A percentile compares a stretch with the other conserved stretches of the same genome.
Evolutionary conservation across 2,797 vertebrate genomes (phyloP).

Genomic region (Carcharodon carcharias): DNA sequence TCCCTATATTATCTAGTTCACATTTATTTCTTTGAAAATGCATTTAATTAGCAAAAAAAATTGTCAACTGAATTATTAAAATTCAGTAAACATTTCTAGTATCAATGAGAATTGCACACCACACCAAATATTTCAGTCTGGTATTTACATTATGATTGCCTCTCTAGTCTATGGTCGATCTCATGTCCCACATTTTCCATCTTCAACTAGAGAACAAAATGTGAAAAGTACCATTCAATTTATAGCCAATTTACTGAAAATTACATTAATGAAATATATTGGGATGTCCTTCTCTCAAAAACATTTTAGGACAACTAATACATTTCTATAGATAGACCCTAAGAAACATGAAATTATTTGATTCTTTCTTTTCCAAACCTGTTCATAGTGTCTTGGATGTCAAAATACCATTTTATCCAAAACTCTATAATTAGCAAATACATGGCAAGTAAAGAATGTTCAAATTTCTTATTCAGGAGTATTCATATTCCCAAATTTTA

Average conservation of each 20-base stretch:
- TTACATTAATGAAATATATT: background rate
- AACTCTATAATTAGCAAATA: background rate
- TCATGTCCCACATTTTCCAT: background rate
- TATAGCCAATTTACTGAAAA: background rate
- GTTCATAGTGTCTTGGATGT: background rate
- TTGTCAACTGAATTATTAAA: background rate
- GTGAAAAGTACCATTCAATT: background rate
- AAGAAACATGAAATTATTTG: background rate
- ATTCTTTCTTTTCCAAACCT: background rate
- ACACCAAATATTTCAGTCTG: background rate
- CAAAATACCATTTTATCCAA: background rate
- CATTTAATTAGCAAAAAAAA: background rate
- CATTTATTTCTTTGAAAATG: background rate
- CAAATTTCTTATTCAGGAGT: background rate
- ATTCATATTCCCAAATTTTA: background rate
- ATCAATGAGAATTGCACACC: background rate
- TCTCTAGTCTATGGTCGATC: background rate
- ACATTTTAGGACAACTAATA: background rate
- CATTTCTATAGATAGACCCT: background rate
- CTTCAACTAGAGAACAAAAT: background rate
- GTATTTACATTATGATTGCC: background rate
- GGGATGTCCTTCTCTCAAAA: background rate
- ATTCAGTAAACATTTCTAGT: background rate
- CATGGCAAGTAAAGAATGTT: background rate
- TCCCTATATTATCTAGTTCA: background rate